Conservation (phyloP, 2,888 invertebrate genomes). For the Cabera pusaria region DNA sequence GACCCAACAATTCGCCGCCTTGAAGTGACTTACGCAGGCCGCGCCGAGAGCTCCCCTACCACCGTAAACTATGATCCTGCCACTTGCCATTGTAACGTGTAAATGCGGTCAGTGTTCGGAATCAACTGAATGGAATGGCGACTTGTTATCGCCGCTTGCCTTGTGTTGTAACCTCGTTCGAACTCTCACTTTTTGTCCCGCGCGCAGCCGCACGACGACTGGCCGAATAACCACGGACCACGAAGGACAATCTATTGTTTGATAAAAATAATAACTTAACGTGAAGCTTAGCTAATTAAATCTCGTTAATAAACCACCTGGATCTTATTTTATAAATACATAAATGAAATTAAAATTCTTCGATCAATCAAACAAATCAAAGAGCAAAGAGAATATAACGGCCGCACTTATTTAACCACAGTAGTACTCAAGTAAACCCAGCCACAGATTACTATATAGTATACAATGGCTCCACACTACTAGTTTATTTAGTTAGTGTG, state of each 20-base stretch:
- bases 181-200: constrained; percentile 65
- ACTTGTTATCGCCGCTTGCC: constrained; percentile 35
- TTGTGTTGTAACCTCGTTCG: constrained; percentile 59
- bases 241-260: constrained; percentile 26
- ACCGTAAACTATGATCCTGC: constrained; percentile 95
- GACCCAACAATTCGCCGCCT: constrained; percentile 95
- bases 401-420: too few species aligned
- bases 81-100: constrained; percentile 79
- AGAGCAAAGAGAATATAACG: too few species aligned
- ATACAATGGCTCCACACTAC: too few species aligned
- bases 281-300: background rate
- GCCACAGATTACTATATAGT: too few species aligned
- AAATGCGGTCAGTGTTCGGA: constrained; percentile 36
- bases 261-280: constrained; percentile 2
- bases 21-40: constrained; percentile 94
- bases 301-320: too few species aligned
- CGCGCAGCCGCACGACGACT: constrained; percentile 32
- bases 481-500: too few species aligned
- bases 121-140: constrained; percentile 44
- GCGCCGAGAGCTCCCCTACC: constrained; percentile 98
- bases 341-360: too few species aligned
- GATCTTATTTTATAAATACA: too few species aligned
- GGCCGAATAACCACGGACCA: constrained; percentile 35
- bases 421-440: too few species aligned
- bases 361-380: too few species aligned